phyloP scores from a whole-genome alignment of 2,888 invertebrate genomes.

The Digitonthophagus gazella region DNA sequence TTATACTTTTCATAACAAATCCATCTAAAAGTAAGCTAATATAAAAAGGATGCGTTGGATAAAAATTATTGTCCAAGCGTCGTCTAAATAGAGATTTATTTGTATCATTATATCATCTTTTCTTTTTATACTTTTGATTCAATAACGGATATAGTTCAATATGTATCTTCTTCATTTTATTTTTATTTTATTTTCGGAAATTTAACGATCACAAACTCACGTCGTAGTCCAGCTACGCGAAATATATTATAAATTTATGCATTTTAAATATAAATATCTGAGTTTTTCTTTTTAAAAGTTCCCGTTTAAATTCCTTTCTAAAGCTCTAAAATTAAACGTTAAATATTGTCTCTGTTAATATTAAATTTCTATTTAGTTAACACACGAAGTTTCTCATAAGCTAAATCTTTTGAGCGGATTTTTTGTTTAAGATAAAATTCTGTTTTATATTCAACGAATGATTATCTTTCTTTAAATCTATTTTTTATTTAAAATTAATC shows the following conservation, averaged over 20 bases:
- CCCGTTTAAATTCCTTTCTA: background rate
- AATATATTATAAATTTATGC: conserved; percentile 22
- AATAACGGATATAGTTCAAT: conserved; percentile 15
- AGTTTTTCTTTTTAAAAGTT: background rate
- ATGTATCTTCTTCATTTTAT: background rate
- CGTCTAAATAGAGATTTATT: conserved; percentile 27
- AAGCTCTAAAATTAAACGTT: background rate
- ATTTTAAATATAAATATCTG: background rate
- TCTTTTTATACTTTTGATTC: conserved; percentile 19
- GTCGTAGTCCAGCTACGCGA: conserved; percentile 40
- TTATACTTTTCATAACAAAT: conserved; percentile 25
- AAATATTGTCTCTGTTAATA: background rate
- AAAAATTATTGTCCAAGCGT: conserved; percentile 43
- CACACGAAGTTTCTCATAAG: background rate
- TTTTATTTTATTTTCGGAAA: conserved; percentile 13
- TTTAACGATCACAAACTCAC: conserved; percentile 40
- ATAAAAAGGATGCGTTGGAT: conserved; percentile 40
- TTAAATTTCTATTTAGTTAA: background rate
- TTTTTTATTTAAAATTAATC: background rate
- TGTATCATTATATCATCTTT: conserved; percentile 1
- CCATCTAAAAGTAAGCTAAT: conserved; percentile 30
- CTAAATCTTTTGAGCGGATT: background rate
- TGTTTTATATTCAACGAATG: background rate
- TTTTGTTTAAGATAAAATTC: background rate
- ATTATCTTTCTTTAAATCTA: background rate